Evolutionary conservation across 2,888 invertebrate species (phyloP), one percentile per base, ranked within the genome.

Genomic region (Parnassius glacialis): DNA sequence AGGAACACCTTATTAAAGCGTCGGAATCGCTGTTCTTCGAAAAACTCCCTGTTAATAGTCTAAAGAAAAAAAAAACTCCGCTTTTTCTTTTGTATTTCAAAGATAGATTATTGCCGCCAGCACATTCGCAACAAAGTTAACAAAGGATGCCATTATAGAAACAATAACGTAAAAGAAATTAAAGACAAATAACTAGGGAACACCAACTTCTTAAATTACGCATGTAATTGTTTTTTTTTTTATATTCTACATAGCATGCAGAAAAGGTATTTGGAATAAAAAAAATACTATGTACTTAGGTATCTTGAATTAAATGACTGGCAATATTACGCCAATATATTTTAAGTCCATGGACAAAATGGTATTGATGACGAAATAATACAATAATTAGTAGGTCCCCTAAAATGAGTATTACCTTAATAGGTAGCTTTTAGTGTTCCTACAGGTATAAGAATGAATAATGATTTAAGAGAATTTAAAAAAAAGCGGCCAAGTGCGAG

Each of bases 71-170:
- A 54, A 42, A 60, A 54, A 11, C 48, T 53, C 25, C 12, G 41
- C 34, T 41, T 48, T 54, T 53, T 43, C 54, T 59, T 59, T 59
- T 59, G 59, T 59, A 59, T 48, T 48, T 47, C 48, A n/a, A 42
- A 59, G 34, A n/a, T 52, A 59, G 48, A 59, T 59, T 59, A 59
- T 44, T 25, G 59, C 55, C 50, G 45, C 34, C 61, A 56, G 52
- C 51, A 41, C 53, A 50, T 16, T 52, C 10, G 34, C 34, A 51
- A 12, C 42, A 44, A 16, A 48, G 41, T 10, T 52, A 51, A 61
- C 60, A 61, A 61, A 56, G 55, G 51, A 54, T 25, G 42, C 43
- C 34, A 47, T 59, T 59, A 53, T 45, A 34, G 41, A 52, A 45
- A 59, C 45, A 60, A 54, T 48, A 54, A 54, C 53, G 34, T 25